Evolutionary conservation across 2,113 vertebrate genomes (phyloP).

Genomic region (Bos javanicus): DNA sequence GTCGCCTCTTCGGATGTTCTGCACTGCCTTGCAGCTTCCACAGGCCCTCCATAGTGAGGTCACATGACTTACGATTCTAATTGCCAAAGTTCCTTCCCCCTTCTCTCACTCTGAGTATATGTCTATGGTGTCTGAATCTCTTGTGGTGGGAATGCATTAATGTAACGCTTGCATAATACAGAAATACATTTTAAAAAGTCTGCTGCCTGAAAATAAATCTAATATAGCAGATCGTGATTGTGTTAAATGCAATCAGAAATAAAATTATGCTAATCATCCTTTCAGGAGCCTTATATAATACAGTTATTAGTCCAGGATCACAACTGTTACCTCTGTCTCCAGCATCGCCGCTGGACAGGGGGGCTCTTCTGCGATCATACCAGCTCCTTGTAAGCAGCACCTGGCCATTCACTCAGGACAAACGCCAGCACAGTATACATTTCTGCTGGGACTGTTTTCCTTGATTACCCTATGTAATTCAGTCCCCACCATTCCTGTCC

Average conservation of each 20-base stretch:
- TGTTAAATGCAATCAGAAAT: conserved; percentile 24
- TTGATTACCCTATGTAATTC: background rate
- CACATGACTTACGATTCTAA: background rate
- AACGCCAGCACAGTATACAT: background rate
- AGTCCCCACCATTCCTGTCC: background rate
- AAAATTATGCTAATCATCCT: conserved; percentile 14
- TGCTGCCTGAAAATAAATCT: conserved; percentile 34
- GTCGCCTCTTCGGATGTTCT: background rate
- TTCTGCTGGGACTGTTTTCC: background rate
- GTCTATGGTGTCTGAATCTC: background rate
- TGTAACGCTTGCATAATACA: background rate
- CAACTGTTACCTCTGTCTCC: background rate
- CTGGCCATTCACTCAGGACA: background rate
- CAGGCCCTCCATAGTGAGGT: background rate
- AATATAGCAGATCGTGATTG: background rate
- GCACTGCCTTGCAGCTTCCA: background rate
- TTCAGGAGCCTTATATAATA: background rate
- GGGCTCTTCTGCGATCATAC: background rate
- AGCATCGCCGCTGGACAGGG: background rate
- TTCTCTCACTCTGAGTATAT: background rate
- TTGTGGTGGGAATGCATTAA: background rate
- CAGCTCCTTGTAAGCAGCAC: background rate
- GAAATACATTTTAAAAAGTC: background rate
- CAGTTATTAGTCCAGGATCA: background rate
- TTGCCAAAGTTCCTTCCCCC: no score